Base-by-base conservation (phyloP, 2,113 vertebrate species). In the Eretmodus cyanostictus region DNA sequence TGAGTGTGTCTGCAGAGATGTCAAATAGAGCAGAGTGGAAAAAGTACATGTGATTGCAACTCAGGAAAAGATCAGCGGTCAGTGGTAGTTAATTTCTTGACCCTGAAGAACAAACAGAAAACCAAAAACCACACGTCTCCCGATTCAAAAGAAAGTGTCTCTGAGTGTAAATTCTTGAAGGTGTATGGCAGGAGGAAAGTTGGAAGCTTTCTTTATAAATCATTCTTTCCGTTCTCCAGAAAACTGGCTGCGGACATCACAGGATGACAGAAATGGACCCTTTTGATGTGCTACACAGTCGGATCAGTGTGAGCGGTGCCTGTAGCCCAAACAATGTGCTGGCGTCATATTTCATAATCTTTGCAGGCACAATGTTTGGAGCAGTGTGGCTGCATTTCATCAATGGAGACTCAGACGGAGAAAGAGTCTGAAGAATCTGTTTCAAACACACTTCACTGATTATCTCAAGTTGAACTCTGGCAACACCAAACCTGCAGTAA, bases 331-430 rank as follows among this genome's bases (percentile, higher is more conserved):
- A 83, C 85, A 57, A 63, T 66, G 79, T 78, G 54, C 80, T n/a
- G 87, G 92, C 82, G 51, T 93, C 92, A 86, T 79, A 79, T 93
- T 94, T 92, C 89, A 90, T 91, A 82, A 89, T 88, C 80, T 87
- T 49, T 82, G 85, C 63, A 87, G 36, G 54, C 22, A 31, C 80
- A 38, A 63, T n/a, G 85, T 92, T 88, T 93, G 89, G 91, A 84
- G 82, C 82, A 85, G 71, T 4, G 4, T 27, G 57, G 71, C 57
- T 82, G 81, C 73, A 59, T 80, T 29, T 84, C 36, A 9, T 88
- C 80, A 91, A 83, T 82, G 63, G 86, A 54, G 16, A 81, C 45
- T 19, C 29, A 81, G 45, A 34, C 2, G 2, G 8, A 54, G 40
- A 55, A 55, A 38, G 49, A 11, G n/a, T 36, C 45, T 53, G 45